phyloP scores from a whole-genome alignment of 2,888 invertebrate species.

The Ectemnius cavifrons region DNA sequence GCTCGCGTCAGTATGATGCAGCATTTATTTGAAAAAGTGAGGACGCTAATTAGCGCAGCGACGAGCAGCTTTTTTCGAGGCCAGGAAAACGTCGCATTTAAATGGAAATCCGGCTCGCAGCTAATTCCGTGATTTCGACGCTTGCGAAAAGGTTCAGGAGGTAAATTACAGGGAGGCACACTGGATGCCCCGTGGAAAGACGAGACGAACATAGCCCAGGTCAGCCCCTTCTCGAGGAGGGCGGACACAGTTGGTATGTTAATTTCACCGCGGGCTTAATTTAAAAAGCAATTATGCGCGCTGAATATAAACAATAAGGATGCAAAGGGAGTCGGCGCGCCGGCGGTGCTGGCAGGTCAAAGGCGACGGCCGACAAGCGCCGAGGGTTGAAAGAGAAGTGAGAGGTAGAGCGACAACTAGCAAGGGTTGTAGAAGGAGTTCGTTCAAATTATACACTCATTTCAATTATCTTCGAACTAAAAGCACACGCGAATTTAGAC shows the following conservation, averaged over 20 bases:
- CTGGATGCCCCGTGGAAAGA: not conserved
- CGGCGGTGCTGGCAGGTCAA: conserved; percentile 6
- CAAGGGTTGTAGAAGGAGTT: not conserved
- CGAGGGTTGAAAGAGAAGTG: not conserved
- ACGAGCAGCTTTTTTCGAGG: not conserved
- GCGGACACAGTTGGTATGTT: conserved; percentile 55
- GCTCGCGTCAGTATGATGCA: no score
- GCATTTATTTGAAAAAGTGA: not conserved
- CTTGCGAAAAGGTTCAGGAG: not conserved
- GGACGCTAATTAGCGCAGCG: not conserved
- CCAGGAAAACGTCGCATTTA: not conserved
- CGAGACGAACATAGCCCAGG: not conserved
- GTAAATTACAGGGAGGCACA: not conserved
- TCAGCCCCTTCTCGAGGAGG: not conserved
- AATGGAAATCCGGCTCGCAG: conserved; percentile 2
- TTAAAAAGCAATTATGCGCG: conserved; percentile 67
- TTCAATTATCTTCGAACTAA: conserved; percentile 49
- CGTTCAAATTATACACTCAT: conserved; percentile 37
- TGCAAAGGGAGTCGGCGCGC: conserved; percentile 18
- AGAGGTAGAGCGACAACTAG: no score
- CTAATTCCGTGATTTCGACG: conserved; percentile 5
- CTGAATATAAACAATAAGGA: conserved; percentile 63
- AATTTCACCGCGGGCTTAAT: conserved; percentile 60
- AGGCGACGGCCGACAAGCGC: no score
- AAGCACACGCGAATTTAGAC: conserved; percentile 51